A percentile compares a stretch with the other conserved stretches of the same genome.
Conservation (phyloP, 2,797 vertebrate genomes). For the Luscinia luscinia region DNA sequence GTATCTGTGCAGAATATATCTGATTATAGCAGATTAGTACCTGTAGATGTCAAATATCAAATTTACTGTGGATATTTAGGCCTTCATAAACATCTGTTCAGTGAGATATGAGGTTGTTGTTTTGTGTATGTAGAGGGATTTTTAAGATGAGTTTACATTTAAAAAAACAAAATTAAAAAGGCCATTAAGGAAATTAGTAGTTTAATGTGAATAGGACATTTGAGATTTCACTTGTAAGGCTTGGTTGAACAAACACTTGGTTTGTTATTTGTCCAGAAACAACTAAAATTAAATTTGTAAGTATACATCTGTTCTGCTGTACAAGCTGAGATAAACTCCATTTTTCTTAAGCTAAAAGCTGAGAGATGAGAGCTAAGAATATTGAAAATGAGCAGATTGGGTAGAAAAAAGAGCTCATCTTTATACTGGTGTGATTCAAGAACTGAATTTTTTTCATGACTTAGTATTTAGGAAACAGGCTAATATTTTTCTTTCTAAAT, state of each 20-base stretch:
- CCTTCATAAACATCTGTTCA: conserved; percentile 39
- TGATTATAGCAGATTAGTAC: conserved; percentile 62
- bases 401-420: not conserved
- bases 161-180: not conserved
- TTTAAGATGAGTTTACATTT: not conserved
- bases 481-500: not conserved
- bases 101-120: not conserved
- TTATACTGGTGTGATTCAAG: not conserved
- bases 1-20: conserved; percentile 33
- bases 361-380: not conserved
- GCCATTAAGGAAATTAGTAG: conserved; percentile 31
- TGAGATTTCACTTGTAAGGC: not conserved
- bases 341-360: not conserved
- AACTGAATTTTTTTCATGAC: not conserved
- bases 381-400: not conserved
- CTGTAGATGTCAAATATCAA: conserved; percentile 53
- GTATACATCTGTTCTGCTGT: not conserved
- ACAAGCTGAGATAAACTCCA: not conserved
- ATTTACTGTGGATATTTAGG: conserved; percentile 12
- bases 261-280: not conserved
- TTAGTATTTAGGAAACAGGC: not conserved
- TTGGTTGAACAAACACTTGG: not conserved
- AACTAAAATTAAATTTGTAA: not conserved
- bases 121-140: not conserved
- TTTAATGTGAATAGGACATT: not conserved